Evolutionary conservation across 2,797 vertebrate species (phyloP), one percentile per base, ranked within the genome.

Genomic region (Taeniopygia guttata): DNA sequence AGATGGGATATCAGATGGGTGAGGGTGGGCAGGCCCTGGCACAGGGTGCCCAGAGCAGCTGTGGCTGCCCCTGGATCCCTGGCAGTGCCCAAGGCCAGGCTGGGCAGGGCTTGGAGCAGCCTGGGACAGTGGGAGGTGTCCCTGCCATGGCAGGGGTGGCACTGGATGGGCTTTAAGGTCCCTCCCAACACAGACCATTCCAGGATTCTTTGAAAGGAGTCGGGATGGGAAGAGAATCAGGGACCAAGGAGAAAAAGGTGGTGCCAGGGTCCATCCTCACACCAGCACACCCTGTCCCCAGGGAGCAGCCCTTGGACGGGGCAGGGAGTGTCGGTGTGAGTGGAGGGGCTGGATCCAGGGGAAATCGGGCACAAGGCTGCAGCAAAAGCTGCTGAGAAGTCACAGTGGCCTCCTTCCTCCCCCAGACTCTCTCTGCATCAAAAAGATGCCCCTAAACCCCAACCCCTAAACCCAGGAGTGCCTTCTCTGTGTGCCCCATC

Each of bases 401-500:
- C 40, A 2, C 58, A 1, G 5, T 7, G 67, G 2, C 48, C 46
- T 74, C 64, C 55, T 64, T 26, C 77, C 36, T 73, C 32, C 38
- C 48, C 8, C 40, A n/a, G 5, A 32, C 27, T 58, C 34, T 3
- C 0, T 16, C 56, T 11, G 8, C 21, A 0, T 2, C 26, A 13
- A 16, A 15, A 46, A 3, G 63, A 16, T 42, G 23, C 11, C 46
- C 13, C 58, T 9, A 11, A 45, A 25, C 43, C 36, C 30, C 16
- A 18, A 55, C 26, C 64, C 42, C 30, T 2, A 5, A 63, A 36
- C 14, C 29, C 64, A 13, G 3, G 0, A 1, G 1, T 23, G 40
- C 5, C 0, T 43, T 48, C 60, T 4, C 30, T 13, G 25, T 0
- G 9, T n/a, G 38, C 79, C 15, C 54, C 1, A 0, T 30, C 18